Evolutionary conservation across 2,797 vertebrate genomes (phyloP), one percentile per base, ranked within the genome.

Genomic region (Trichosurus vulpecula): DNA sequence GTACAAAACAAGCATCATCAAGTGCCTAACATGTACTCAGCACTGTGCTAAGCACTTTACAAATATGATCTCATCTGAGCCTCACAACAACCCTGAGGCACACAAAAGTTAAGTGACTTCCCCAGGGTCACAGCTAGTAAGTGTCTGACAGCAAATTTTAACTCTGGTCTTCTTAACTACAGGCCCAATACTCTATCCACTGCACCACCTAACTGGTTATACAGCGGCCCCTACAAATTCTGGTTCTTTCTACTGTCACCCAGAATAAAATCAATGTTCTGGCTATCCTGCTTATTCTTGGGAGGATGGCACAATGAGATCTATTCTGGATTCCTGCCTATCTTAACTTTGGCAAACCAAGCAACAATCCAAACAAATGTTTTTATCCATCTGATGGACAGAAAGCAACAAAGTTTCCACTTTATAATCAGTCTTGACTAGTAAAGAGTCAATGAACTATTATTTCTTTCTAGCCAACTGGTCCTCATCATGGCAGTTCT

Each of bases 331-430:
- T 9, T 74, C 54, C 54, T 53, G 95, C 58, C 90, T 55, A 81
- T 93, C 92, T 95, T 92, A 93, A 47, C 91, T 91, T 91, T 66
- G 93, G 91, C 90, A 91, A 55, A 29, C 91, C 6, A 10, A 95
- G 66, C 90, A 66, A 91, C 89, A 56, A 81, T 94, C 54, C 54
- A 55, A 92, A 94, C 0, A 90, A 91, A 54, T 1, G 0, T 91
- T 89, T 54, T 31, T 55, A 51, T 90, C 58, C 92, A 93, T n/a
- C 96, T 61, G 95, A 61, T 93, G 54, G 90, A 61, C 19, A 91
- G 52, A 93, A 92, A 52, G 74, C 35, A 54, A 57, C 92, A 52
- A 81, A 53, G 57, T 92, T 90, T 87, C 94, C 90, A 96, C 58
- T 30, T 93, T 66, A 52, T 30, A 30, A 81, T 30, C 27, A 35